These are phyloP conservation scores for Pseudochromis fuscus DNA, from an alignment of 2,797 vertebrate genomes.

Conservation along the genomic window DNA sequence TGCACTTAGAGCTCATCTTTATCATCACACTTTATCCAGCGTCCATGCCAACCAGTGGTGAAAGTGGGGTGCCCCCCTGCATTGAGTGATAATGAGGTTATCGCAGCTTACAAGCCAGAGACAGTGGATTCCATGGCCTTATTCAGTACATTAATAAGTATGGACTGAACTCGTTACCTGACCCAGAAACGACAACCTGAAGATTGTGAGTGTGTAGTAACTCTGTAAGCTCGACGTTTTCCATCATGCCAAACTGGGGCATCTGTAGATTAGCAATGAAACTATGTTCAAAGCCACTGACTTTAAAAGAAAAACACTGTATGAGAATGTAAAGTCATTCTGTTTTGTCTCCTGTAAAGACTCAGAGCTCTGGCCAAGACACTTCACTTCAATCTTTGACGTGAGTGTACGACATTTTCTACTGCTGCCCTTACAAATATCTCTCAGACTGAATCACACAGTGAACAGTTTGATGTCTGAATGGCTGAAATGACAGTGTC, in stretches of 20 bases:
- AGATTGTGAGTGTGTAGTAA: constrained; percentile 61
- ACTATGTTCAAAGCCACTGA: constrained; percentile 43
- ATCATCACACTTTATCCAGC: too few relatives aligned
- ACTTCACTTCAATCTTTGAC: constrained; percentile 56
- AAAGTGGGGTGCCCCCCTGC: background rate
- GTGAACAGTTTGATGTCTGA: constrained; percentile 17
- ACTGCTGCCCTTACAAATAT: constrained; percentile 24
- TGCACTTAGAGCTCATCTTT: constrained; percentile 67
- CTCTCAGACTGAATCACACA: constrained; percentile 4
- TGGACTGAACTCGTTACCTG: constrained; percentile 24
- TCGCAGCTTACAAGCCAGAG: constrained; percentile 42
- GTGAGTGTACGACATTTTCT: constrained; percentile 24
- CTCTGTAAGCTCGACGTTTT: constrained; percentile 47
- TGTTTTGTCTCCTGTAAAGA: constrained; percentile 49
- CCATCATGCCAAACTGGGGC: constrained; percentile 39
- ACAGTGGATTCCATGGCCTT: constrained; percentile 61
- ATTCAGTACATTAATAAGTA: constrained; percentile 36
- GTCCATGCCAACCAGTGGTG: constrained; percentile 25
- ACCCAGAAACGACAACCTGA: constrained; percentile 41
- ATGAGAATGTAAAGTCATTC: constrained; percentile 67
- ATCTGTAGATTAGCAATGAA: constrained; percentile 39
- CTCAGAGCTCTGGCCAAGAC: constrained; percentile 12
- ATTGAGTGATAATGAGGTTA: constrained; percentile 18
- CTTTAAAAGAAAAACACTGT: constrained; percentile 28
- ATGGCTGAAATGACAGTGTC: constrained; percentile 12